phyloP scores from a whole-genome alignment of 92 coral and sea anemone genomes.

The Meandrina meandrites region DNA sequence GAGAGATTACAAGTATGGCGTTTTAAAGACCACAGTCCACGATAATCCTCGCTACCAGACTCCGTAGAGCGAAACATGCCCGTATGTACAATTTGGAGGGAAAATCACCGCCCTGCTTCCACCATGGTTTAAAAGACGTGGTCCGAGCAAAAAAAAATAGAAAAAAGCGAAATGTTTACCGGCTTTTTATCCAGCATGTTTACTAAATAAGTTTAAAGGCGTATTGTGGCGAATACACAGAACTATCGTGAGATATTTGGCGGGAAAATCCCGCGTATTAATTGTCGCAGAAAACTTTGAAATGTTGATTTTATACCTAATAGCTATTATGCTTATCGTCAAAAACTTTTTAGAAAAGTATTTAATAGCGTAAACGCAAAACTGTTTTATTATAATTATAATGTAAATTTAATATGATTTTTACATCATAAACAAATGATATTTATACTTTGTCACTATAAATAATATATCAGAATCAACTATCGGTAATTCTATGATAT shows the following conservation, averaged over 20 bases:
- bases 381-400: neutral
- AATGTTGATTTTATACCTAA: neutral
- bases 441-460: neutral
- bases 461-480: neutral
- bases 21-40: neutral
- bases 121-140: neutral
- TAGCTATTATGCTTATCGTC: neutral
- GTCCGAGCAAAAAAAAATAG: neutral
- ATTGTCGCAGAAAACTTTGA: neutral
- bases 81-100: neutral
- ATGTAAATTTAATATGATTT: neutral
- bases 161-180: no score
- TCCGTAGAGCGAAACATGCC: neutral
- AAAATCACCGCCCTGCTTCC: neutral
- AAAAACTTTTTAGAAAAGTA: neutral
- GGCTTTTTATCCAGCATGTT: no score
- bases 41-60: neutral
- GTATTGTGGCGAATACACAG: no score
- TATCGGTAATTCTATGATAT: neutral
- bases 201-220: no score
- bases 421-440: neutral
- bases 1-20: slow-evolving; percentile 42
- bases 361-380: neutral
- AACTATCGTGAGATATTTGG: neutral
- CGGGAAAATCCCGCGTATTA: neutral